Evolutionary conservation across 2,113 vertebrate species (phyloP).

Genomic region (Cranoglanis bouderius): DNA sequence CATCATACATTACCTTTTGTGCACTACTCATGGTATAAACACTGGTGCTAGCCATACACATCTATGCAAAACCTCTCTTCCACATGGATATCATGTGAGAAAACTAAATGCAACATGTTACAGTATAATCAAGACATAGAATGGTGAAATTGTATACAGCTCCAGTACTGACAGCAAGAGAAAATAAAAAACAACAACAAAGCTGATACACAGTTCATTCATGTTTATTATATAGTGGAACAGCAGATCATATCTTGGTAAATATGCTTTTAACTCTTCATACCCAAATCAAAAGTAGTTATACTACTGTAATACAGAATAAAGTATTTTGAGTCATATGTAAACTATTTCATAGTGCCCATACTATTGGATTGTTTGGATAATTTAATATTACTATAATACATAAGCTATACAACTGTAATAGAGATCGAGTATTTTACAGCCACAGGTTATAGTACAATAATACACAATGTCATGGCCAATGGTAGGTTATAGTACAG

Average conservation of each 20-base stretch:
- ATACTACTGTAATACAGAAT: background rate
- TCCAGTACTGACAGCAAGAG: background rate
- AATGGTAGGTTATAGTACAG: background rate
- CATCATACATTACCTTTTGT: conserved; percentile 7
- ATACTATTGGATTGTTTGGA: background rate
- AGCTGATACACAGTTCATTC: background rate
- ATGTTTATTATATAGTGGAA: background rate
- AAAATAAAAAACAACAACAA: background rate
- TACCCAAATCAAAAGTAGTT: background rate
- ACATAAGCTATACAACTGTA: background rate
- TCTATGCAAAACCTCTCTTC: conserved; percentile 26
- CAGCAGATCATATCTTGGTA: background rate
- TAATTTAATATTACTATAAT: background rate
- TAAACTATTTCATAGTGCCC: background rate
- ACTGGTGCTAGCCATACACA: background rate
- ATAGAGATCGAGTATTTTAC: background rate
- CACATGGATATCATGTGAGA: conserved; percentile 38
- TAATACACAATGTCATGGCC: background rate
- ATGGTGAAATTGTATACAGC: background rate
- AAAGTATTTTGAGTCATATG: background rate
- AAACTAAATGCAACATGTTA: conserved; percentile 50
- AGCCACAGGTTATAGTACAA: background rate
- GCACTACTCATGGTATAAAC: conserved; percentile 8
- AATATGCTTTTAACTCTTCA: background rate
- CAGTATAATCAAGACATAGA: conserved; percentile 15